phyloP scores from a whole-genome alignment of 1,140 invertebrate genomes.

The Bombus pascuorum region DNA sequence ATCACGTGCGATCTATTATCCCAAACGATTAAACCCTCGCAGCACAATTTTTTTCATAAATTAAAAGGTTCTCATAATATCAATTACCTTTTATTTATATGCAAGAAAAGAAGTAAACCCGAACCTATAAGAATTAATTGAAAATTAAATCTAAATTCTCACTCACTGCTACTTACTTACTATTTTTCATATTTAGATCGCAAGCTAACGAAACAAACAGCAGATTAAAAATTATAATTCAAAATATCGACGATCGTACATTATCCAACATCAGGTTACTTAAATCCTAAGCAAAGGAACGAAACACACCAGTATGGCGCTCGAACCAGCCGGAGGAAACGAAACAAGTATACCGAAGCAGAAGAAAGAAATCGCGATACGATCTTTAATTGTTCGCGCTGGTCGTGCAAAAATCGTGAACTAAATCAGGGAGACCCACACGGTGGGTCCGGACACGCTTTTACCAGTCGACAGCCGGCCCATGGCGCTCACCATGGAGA shows the following conservation, averaged over 20 bases:
- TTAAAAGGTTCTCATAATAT: background rate
- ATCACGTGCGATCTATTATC: background rate
- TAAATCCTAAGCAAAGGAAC: background rate
- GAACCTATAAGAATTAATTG: background rate
- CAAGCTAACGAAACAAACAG: no score
- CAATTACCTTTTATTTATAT: background rate
- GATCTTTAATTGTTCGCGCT: slow-evolving; percentile 71
- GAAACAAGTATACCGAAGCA: background rate
- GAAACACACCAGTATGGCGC: background rate
- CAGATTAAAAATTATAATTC: no score
- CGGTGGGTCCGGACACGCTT: slow-evolving; percentile 16
- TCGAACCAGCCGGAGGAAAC: background rate
- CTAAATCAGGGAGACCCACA: slow-evolving; percentile 40
- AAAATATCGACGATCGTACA: no score
- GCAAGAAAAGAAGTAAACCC: background rate
- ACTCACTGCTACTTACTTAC: no score
- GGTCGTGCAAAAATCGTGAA: slow-evolving; percentile 52
- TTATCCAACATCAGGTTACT: background rate
- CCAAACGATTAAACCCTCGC: background rate
- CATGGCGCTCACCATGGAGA: slow-evolving; percentile 15
- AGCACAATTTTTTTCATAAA: background rate
- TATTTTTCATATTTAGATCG: no score
- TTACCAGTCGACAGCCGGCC: slow-evolving; percentile 14
- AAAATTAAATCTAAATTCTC: background rate
- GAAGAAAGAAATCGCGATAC: slow-evolving; percentile 57